These are phyloP conservation scores for Stramonita haemastoma DNA, from an alignment of 2,888 invertebrate genomes.

Conservation along the genomic window DNA sequence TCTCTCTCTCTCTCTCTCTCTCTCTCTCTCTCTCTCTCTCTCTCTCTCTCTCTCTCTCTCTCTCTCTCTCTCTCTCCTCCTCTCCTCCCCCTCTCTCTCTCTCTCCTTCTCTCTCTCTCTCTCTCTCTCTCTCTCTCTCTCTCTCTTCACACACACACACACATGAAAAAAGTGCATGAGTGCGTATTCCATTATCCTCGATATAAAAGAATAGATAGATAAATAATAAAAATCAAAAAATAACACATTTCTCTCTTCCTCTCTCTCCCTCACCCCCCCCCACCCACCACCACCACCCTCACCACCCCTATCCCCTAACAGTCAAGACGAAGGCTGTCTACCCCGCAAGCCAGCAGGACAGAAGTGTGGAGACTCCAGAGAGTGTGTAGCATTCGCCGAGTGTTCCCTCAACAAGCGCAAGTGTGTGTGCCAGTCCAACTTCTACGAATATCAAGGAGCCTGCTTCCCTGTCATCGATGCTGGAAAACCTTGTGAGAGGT, in stretches of 20 bases:
- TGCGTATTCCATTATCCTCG: too few relatives aligned
- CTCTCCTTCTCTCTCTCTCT: too few relatives aligned
- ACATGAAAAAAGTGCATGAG: too few relatives aligned
- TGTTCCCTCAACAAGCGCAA: conserved; percentile 27
- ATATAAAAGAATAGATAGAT: too few relatives aligned
- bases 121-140: too few relatives aligned
- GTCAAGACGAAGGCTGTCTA: conserved; percentile 41
- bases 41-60: not conserved
- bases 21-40: not conserved
- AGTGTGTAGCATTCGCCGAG: conserved; percentile 38
- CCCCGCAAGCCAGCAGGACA: conserved; percentile 42
- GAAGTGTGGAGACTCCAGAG: conserved; percentile 24
- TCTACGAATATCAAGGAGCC: conserved; percentile 41
- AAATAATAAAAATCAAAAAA: too few relatives aligned
- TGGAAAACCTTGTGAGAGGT: conserved; percentile 36
- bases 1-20: not conserved
- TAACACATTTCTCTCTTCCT: too few relatives aligned
- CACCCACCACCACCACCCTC: too few relatives aligned
- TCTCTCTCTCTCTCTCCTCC: not conserved
- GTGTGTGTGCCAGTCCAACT: conserved; percentile 42
- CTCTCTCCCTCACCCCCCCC: too few relatives aligned
- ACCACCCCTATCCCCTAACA: not conserved
- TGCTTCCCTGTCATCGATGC: conserved; percentile 43
- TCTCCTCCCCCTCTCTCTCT: too few relatives aligned
- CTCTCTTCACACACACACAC: too few relatives aligned